Base-by-base conservation (phyloP, 2,113 vertebrate genomes). In the Elephas maximus region DNA sequence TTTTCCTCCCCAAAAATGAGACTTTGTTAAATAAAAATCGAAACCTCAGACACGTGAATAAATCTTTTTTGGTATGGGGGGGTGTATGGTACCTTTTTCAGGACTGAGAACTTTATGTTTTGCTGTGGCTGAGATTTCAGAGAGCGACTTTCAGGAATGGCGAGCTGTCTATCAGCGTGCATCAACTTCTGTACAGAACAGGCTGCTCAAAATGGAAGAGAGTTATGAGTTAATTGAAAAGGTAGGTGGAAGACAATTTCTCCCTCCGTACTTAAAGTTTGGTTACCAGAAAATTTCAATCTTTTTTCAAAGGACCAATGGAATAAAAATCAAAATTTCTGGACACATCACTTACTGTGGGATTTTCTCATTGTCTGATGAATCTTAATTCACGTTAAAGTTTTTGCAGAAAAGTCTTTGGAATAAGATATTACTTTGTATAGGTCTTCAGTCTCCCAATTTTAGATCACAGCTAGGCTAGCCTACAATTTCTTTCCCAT, bases 181-280 rank as follows among this genome's bases (percentile, higher is more conserved):
- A 18, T 98, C 99, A 88, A 99, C 99, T 1, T 98, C 99, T 2
- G 97, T 99, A 95, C 99, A 99, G 97, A 99, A 99, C 99, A 98
- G 99, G 98, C 98, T 99, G 7, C 99, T 99, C 57, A 99, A 99
- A 92, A 98, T 99, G 87, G 99, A 99, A 95, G 99, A 99, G 98
- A 99, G 99, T 98, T 99, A 99, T 14, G 99, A 99, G 85, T 98
- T 99, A 37, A 99, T 99, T 63, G 99, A 99, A 97, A 99, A 99
- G 99, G 99, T 99, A 97, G 48, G 98, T 96, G 77, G 74, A 23
- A 6, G 12, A 1, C 91, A 15, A 0, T 1, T 12, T 44, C 23
- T 33, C 12, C 93, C 84, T 1, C 14, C 94, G 0, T 8, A 1
- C 0, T 1, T 18, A 0, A 69, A 18, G 45, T 7, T 1, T 73